Evolutionary conservation across 2,113 vertebrate genomes (phyloP).

Genomic region (Ciconia boyciana): DNA sequence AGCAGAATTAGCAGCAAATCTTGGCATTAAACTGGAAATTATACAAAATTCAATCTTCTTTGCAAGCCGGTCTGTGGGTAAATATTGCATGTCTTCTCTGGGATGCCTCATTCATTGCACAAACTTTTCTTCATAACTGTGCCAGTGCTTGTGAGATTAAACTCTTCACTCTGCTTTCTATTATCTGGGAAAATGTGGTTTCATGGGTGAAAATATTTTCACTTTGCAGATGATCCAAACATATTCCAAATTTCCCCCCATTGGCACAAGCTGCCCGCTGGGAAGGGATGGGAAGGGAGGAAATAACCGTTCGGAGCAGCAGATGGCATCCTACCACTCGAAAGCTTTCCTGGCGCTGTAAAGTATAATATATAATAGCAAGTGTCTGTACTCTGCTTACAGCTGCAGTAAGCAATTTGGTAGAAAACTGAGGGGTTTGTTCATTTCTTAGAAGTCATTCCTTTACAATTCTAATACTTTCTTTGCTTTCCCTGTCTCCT

Average conservation of each 20-base stretch:
- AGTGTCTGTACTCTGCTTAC: neutral
- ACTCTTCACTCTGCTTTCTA: neutral
- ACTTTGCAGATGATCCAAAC: neutral
- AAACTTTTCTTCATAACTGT: neutral
- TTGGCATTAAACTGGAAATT: neutral
- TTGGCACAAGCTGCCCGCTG: neutral
- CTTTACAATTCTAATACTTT: neutral
- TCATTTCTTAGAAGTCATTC: neutral
- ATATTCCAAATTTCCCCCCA: neutral
- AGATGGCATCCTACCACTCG: conserved; percentile 55
- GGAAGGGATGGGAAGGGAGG: neutral
- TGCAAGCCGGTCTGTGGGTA: neutral
- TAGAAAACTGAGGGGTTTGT: neutral
- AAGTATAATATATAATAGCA: neutral
- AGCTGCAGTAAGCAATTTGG: neutral
- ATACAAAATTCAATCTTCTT: neutral
- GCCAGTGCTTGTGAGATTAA: neutral
- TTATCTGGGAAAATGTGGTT: neutral
- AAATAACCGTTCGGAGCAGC: conserved; percentile 29
- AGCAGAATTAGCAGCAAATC: neutral
- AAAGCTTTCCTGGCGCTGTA: neutral
- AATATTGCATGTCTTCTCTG: neutral
- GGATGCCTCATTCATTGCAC: neutral
- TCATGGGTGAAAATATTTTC: neutral
- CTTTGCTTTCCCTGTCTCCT: neutral